phyloP scores from a whole-genome alignment of 1,140 invertebrate genomes.

The Achroia grisella region DNA sequence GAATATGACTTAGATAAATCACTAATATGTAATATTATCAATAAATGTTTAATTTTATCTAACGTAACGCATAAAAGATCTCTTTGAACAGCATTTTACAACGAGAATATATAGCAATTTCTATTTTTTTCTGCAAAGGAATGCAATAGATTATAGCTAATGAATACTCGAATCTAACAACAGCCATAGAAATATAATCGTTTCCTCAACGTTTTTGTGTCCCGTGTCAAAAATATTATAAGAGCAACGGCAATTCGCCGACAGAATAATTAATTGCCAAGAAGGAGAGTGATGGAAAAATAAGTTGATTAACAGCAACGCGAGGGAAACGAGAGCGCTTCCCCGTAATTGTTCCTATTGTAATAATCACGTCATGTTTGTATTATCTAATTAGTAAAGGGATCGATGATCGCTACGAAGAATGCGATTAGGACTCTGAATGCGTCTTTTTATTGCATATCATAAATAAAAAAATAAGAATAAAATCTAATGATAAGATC shows the following conservation, averaged over 20 bases:
- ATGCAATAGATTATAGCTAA: no score
- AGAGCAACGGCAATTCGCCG: conserved; percentile 8
- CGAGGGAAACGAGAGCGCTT: background rate
- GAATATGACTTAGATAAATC: no score
- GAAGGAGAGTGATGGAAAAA: conserved; percentile 8
- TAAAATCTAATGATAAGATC: no score
- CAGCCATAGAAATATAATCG: conserved; percentile 1
- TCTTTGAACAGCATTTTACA: no score
- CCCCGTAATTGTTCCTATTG: no score
- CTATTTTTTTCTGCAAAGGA: background rate
- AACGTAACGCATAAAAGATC: no score
- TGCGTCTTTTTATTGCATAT: no score
- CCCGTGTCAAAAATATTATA: conserved; percentile 8
- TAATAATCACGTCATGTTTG: conserved; percentile 1
- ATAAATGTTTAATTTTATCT: no score
- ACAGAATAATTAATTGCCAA: conserved; percentile 4
- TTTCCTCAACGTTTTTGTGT: conserved; percentile 1
- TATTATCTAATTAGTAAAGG: background rate
- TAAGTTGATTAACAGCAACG: conserved; percentile 8
- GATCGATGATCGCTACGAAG: no score
- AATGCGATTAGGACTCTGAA: no score
- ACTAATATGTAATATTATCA: no score
- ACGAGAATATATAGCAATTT: background rate
- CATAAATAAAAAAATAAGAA: no score
- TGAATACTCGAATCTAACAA: background rate